phyloP scores from a whole-genome alignment of 30 jellyfish, hydroid and myxozoan species.

The Cassiopea xamachana region DNA sequence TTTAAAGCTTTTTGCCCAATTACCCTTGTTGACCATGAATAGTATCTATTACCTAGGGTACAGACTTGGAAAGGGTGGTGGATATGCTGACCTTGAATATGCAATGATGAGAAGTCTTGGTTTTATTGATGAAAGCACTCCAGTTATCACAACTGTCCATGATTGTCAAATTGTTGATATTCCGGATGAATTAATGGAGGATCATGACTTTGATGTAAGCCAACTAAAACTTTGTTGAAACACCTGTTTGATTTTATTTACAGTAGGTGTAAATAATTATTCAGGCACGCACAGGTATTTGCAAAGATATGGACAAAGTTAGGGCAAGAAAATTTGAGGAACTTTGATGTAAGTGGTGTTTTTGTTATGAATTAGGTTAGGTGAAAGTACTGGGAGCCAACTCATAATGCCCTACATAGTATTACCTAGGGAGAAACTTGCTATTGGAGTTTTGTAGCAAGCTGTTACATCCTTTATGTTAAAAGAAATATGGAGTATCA shows the following conservation, averaged over 20 bases:
- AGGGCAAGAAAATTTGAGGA: too few relatives aligned
- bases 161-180: constrained; percentile 84
- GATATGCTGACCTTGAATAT: constrained; percentile 86
- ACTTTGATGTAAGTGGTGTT: too few relatives aligned
- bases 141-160: constrained; percentile 70
- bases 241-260: not conserved
- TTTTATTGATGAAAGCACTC: constrained; percentile 59
- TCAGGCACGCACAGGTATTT: too few relatives aligned
- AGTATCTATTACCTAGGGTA: constrained; percentile 29
- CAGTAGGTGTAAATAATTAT: not conserved
- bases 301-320: too few relatives aligned
- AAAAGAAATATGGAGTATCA: too few relatives aligned
- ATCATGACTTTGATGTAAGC: constrained; percentile 76
- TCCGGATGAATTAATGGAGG: constrained; percentile 77
- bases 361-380: too few relatives aligned
- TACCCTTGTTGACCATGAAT: not conserved
- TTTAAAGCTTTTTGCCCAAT: not conserved
- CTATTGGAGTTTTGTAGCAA: too few relatives aligned
- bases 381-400: too few relatives aligned
- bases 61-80: constrained; percentile 86
- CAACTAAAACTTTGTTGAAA: not conserved
- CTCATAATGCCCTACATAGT: too few relatives aligned
- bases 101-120: constrained; percentile 81
- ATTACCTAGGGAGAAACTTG: too few relatives aligned
- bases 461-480: too few relatives aligned